Evolutionary conservation across 2,888 invertebrate genomes (phyloP).

Genomic region (Lordiphosa fenestrarum): DNA sequence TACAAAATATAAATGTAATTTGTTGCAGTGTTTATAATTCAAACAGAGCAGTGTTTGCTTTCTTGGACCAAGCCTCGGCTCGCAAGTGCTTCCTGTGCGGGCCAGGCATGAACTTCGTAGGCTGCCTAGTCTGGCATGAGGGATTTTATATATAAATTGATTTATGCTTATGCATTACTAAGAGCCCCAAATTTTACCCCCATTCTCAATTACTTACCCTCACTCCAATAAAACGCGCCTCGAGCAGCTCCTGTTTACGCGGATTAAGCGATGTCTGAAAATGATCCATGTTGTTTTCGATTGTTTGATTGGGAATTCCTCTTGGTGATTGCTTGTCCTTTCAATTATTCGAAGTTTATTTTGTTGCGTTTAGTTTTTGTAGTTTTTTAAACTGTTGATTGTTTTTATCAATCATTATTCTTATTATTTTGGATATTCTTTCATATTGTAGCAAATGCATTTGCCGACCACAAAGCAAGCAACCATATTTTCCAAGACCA

Average conservation of each 20-base stretch:
- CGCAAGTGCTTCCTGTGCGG: too few species aligned
- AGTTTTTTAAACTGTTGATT: conserved; percentile 1
- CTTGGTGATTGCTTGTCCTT: conserved; percentile 4
- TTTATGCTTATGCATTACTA: too few species aligned
- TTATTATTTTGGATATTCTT: not conserved
- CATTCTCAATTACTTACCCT: conserved; percentile 91
- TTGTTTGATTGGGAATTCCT: not conserved
- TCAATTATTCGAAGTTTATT: conserved; percentile 3
- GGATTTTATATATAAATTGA: too few species aligned
- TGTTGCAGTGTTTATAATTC: too few species aligned
- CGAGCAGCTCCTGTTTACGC: conserved; percentile 98
- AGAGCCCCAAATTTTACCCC: too few species aligned
- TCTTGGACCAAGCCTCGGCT: too few species aligned
- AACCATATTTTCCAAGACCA: conserved; percentile 26
- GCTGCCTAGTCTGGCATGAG: too few species aligned
- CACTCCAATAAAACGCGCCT: conserved; percentile 97
- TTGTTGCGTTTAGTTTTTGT: not conserved
- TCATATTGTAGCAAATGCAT: conserved; percentile 9
- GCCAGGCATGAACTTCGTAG: too few species aligned
- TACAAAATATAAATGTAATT: too few species aligned
- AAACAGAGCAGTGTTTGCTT: too few species aligned
- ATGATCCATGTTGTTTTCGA: conserved; percentile 89
- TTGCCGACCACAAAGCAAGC: conserved; percentile 19
- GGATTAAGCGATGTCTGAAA: conserved; percentile 98
- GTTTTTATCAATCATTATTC: conserved; percentile 15